Base-by-base conservation (phyloP, 2,797 vertebrate genomes). In the Heteromormyrus szaboi region DNA sequence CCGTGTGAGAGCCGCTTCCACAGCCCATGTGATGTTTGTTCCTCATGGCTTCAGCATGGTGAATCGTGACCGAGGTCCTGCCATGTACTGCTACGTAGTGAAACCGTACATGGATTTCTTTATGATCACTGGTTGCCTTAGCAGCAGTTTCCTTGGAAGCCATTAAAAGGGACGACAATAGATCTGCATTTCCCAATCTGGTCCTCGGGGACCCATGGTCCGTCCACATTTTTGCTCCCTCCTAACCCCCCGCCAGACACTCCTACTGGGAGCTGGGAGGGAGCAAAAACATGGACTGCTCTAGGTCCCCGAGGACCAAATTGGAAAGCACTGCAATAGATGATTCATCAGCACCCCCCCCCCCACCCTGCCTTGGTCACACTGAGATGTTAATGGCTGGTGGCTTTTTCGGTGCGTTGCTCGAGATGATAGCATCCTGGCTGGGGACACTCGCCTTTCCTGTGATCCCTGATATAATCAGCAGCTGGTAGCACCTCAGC, bases 381-480 rank as follows among this genome's bases (percentile, higher is more conserved):
- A 79, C 72, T n/a, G 17, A 14, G 33, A 81, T 44, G 37, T 22
- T 81, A 46, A 46, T 81, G 76, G 41, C 17, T 44, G 41, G 29
- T 46, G 76, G 48, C 22, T 25, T 85, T 14, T 95, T 93, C 92
- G 92, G 90, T 91, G 68, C 89, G 91, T 91, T 92, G 92, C 88
- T 65, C 41, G 68, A 89, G 91, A 90, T 90, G 91, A 92, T 90
- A 90, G 88, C 22, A 89, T 89, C 91, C 91, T 91, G 92, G 90
- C 92, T 91, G 88, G 91, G 85, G 90, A 92, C 90, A 91, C 90
- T 90, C 91, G 88, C 91, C 41, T 90, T 88, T 93, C 91, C 90
- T 93, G 91, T 92, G 91, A 91, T 87, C 89, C 85, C 65, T 91
- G 54, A 90, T 93, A 93, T 94, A 94, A 94, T 94, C 92, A 94